These are phyloP conservation scores for Archivesica marissinica DNA, from an alignment of 1,140 invertebrate genomes.

Conservation along the genomic window DNA sequence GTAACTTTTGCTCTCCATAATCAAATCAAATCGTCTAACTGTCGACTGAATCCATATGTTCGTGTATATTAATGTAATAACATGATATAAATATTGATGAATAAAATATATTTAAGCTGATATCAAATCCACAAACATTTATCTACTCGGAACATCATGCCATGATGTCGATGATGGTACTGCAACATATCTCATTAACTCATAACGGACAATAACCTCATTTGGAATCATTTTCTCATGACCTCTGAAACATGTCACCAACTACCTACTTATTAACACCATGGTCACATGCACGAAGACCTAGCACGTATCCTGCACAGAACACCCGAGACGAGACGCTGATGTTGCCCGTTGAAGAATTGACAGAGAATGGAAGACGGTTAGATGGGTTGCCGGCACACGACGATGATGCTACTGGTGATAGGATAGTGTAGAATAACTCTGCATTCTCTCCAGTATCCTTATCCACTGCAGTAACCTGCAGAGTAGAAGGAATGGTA, in stretches of 20 bases:
- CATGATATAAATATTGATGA: too few relatives aligned
- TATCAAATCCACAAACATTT: too few relatives aligned
- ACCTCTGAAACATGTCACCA: too few relatives aligned
- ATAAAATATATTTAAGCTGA: too few relatives aligned
- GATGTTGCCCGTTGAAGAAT: conserved; percentile 12
- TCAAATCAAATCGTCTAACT: too few relatives aligned
- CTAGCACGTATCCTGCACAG: not conserved
- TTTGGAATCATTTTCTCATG: not conserved
- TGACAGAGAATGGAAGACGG: not conserved
- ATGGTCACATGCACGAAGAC: conserved; percentile 23
- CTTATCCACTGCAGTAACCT: conserved; percentile 12
- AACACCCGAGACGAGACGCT: not conserved
- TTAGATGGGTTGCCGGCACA: not conserved
- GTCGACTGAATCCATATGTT: too few relatives aligned
- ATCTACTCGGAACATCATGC: too few relatives aligned
- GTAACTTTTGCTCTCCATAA: too few relatives aligned
- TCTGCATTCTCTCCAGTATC: conserved; percentile 8
- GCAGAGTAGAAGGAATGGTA: not conserved
- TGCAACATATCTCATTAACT: too few relatives aligned
- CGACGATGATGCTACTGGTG: not conserved
- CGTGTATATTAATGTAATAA: too few relatives aligned
- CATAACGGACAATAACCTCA: not conserved
- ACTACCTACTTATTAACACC: not conserved
- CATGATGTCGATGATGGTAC: too few relatives aligned
- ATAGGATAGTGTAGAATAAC: not conserved